Percentiles rank a stretch among this genome's conserved stretches.
Evolutionary conservation across 2,113 vertebrate genomes (phyloP).

Genomic region (Heterotis niloticus): DNA sequence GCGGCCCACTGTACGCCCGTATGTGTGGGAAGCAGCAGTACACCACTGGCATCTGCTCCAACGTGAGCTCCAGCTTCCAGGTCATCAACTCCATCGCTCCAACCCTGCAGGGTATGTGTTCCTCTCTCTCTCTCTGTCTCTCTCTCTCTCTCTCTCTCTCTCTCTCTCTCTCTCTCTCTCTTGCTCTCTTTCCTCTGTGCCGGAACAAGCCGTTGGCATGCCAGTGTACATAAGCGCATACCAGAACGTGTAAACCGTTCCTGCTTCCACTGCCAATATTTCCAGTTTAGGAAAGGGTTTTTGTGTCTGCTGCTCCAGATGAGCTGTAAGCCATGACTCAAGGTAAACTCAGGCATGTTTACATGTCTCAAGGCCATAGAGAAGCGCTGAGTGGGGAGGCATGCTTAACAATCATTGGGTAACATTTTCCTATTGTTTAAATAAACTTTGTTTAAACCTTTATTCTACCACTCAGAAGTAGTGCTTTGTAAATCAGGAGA

Average conservation of each 20-base stretch:
- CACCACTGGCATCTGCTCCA: slow-evolving; percentile 89
- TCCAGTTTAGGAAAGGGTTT: slow-evolving; percentile 82
- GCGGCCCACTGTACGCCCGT: slow-evolving; percentile 92
- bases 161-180: slow-evolving; percentile 35
- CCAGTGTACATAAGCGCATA: slow-evolving; percentile 61
- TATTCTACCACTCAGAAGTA: background rate
- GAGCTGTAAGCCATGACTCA: slow-evolving; percentile 32
- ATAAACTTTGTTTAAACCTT: slow-evolving; percentile 1
- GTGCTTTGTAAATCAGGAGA: background rate
- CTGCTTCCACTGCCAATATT: slow-evolving; percentile 58
- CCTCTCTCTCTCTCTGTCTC: slow-evolving; percentile 34
- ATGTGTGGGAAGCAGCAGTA: slow-evolving; percentile 87
- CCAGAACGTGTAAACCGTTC: slow-evolving; percentile 58
- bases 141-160: slow-evolving; percentile 33
- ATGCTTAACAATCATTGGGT: background rate
- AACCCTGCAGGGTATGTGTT: slow-evolving; percentile 75
- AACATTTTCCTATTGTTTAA: slow-evolving; percentile 6
- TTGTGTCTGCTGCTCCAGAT: slow-evolving; percentile 43
- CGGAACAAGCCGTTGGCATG: slow-evolving; percentile 27
- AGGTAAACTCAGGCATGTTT: slow-evolving; percentile 32
- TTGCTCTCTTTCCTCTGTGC: background rate
- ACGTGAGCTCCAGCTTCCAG: slow-evolving; percentile 86
- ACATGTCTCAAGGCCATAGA: background rate
- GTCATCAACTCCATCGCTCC: slow-evolving; percentile 80
- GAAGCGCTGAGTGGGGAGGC: slow-evolving; percentile 11